Conservation (phyloP, 2,888 invertebrate species). For the Cephus pulcher region DNA sequence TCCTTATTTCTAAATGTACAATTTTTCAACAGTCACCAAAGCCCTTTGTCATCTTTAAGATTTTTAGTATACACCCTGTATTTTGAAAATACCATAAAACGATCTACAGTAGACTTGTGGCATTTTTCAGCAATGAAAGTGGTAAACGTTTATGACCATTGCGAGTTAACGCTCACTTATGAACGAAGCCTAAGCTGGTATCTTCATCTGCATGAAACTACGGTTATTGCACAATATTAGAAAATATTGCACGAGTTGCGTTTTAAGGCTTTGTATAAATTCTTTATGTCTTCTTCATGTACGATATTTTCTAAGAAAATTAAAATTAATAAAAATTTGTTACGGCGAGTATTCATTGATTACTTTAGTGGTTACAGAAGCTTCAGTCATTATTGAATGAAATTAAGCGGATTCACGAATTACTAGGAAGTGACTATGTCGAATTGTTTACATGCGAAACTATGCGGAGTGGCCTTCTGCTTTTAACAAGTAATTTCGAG, state of each 20-base stretch:
- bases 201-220: background rate
- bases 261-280: background rate
- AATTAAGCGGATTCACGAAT: background rate
- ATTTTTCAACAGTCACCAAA: too few relatives aligned
- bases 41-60: background rate
- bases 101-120: background rate
- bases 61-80: background rate
- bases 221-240: background rate
- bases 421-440: background rate
- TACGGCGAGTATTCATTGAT: background rate
- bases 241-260: background rate
- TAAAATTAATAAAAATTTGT: background rate
- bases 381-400: background rate
- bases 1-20: too few relatives aligned
- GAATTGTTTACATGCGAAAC: background rate
- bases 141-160: background rate
- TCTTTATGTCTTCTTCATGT: background rate
- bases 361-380: background rate
- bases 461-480: background rate
- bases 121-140: background rate
- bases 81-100: background rate
- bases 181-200: background rate
- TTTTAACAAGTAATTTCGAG: background rate
- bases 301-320: background rate
- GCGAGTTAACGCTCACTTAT: background rate